Evolutionary conservation across 2,888 invertebrate genomes (phyloP), one percentile per base, ranked within the genome.

Genomic region (Clistopyga incitator): DNA sequence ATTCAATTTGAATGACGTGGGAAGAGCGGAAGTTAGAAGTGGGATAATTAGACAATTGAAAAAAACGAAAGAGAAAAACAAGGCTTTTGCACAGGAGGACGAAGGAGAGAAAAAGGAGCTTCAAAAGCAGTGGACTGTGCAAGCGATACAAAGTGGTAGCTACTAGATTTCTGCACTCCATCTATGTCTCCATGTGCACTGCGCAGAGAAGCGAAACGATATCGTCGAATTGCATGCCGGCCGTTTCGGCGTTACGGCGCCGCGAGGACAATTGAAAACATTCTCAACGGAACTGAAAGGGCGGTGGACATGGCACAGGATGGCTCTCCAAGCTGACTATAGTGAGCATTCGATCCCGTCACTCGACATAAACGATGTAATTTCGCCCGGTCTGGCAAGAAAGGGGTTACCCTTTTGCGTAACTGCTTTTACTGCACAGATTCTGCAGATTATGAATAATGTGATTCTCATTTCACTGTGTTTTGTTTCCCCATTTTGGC

Each of bases 261-360:
- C 76, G 38, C 65, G 76, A 76, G 76, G 76, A 76, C 76, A 76
- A 76, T 65, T 67, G 76, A 76, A 76, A 65, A 76, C 76, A 76
- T 76, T 76, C 76, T 76, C 76, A 65, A 25, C 42, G 71, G 52
- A 61, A 29, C 34, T 61, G 76, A 54, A 65, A 42, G 72, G 18
- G 6, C 3, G 29, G 42, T 42, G 45, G 72, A 45, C 45, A 64
- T n/a, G n/a, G 47, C 56, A 52, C 38, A 50, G 75, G 38, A 75
- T 18, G 64, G 64, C 47, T 34, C 61, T 50, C 15, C 50, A 52
- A 34, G 52, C 61, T 50, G 54, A 54, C 76, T 42, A 76, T 67
- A 65, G 52, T 52, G 38, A 68, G 3, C 68, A 34, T 68, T 68
- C 50, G 45, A 29, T 54, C 54, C 18, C 54, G 76, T 25, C 25